Evolutionary conservation across 2,113 vertebrate species (phyloP).

Genomic region (Megatriorchis doriae): DNA sequence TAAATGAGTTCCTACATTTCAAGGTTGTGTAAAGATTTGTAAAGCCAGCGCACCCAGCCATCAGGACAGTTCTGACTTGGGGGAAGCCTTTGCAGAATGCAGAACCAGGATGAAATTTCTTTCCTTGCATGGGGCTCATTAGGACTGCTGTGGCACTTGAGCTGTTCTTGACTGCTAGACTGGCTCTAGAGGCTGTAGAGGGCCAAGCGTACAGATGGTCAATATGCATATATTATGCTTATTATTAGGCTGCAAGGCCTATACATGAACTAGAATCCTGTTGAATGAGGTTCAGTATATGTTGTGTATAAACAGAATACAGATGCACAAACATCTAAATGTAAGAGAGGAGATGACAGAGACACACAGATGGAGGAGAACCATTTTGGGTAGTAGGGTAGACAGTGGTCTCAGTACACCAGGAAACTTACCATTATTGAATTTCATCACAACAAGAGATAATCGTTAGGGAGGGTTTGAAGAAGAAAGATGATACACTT

Average conservation of each 20-base stretch:
- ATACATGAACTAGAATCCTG: background rate
- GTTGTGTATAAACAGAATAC: background rate
- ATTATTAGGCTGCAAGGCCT: background rate
- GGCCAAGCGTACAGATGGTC: background rate
- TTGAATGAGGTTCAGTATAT: background rate
- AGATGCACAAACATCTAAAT: background rate
- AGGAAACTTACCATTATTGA: background rate
- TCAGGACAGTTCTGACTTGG: background rate
- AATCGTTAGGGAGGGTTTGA: background rate
- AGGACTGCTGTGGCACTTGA: background rate
- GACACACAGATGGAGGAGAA: background rate
- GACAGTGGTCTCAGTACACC: background rate
- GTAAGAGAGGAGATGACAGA: background rate
- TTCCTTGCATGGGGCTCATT: background rate
- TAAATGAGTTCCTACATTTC: background rate
- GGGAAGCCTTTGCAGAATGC: background rate
- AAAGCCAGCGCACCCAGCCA: background rate
- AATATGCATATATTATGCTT: background rate
- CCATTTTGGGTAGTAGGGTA: background rate
- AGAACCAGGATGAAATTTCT: background rate
- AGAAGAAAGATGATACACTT: background rate
- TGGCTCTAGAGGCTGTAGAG: background rate
- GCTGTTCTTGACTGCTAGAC: background rate
- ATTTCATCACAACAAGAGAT: background rate
- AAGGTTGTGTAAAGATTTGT: background rate